Conservation (phyloP, 1,140 invertebrate genomes). For the Hyphantria cunea region DNA sequence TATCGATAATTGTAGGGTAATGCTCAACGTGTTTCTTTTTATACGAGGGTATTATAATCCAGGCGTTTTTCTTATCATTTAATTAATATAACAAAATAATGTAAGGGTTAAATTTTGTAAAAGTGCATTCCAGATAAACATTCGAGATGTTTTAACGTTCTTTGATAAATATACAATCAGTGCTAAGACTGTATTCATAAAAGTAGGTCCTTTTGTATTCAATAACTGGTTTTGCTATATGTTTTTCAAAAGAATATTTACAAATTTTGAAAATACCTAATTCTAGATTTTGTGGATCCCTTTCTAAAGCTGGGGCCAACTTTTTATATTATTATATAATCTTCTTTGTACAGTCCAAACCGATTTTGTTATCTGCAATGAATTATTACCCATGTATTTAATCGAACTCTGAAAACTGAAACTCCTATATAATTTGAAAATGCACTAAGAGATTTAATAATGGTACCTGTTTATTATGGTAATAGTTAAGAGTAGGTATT, state of each 20-base stretch:
- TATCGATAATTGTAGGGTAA: constrained; percentile 72
- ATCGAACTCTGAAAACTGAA: neutral
- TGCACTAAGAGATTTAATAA: constrained; percentile 34
- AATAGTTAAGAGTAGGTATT: constrained; percentile 45
- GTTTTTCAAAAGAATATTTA: constrained; percentile 60
- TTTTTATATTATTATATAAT: constrained; percentile 63
- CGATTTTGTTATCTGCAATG: constrained; percentile 31
- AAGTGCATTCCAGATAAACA: constrained; percentile 65
- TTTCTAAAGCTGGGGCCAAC: constrained; percentile 73
- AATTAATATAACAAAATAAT: constrained; percentile 19
- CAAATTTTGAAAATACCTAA: constrained; percentile 57
- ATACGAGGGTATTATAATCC: constrained; percentile 61
- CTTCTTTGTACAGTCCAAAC: constrained; percentile 33
- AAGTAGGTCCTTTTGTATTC: constrained; percentile 57
- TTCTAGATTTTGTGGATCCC: constrained; percentile 72
- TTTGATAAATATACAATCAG: constrained; percentile 66
- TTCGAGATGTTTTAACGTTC: constrained; percentile 53
- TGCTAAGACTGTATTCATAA: constrained; percentile 68
- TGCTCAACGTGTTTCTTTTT: constrained; percentile 71
- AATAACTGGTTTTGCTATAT: constrained; percentile 50
- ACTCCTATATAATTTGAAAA: constrained; percentile 13
- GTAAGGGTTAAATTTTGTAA: constrained; percentile 28
- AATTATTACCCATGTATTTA: constrained; percentile 21
- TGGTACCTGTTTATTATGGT: constrained; percentile 66
- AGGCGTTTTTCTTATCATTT: constrained; percentile 48